phyloP scores from a whole-genome alignment of 2,888 invertebrate genomes.

The Silvanus unidentatus region DNA sequence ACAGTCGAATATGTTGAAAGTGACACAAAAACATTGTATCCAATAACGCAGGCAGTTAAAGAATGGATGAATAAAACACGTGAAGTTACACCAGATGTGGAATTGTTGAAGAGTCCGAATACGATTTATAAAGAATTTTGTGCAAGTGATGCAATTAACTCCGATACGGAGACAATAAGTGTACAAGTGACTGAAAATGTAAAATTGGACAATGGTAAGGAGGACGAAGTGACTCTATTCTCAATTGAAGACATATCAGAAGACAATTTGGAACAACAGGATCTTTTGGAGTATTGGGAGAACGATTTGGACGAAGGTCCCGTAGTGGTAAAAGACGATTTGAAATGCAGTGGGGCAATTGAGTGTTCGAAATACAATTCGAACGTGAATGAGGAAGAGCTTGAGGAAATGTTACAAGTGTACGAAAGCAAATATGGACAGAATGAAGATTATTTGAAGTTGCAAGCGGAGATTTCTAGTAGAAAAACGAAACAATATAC shows the following conservation, averaged over 20 bases:
- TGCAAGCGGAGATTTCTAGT: slow-evolving; percentile 33
- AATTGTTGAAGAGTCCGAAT: slow-evolving; percentile 43
- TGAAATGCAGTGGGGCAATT: slow-evolving; percentile 6
- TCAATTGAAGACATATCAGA: slow-evolving; percentile 14
- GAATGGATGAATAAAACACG: slow-evolving; percentile 52
- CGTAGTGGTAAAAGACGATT: slow-evolving; percentile 9
- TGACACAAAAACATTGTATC: slow-evolving; percentile 33
- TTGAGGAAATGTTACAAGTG: slow-evolving; percentile 33
- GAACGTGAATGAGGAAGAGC: slow-evolving; percentile 18
- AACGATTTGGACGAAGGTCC: slow-evolving; percentile 20
- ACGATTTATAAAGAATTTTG: slow-evolving; percentile 39
- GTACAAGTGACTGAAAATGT: slow-evolving; percentile 26
- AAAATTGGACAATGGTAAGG: slow-evolving; percentile 9
- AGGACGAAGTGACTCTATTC: slow-evolving; percentile 28
- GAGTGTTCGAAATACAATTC: slow-evolving; percentile 14
- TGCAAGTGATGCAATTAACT: slow-evolving; percentile 26
- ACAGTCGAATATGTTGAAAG: too few relatives aligned
- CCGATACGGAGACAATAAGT: slow-evolving; percentile 11
- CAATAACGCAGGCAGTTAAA: slow-evolving; percentile 55
- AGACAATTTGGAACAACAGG: slow-evolving; percentile 42
- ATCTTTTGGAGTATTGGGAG: slow-evolving; percentile 50
- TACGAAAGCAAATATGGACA: slow-evolving; percentile 45
- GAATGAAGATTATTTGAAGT: slow-evolving; percentile 40
- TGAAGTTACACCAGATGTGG: slow-evolving; percentile 44
- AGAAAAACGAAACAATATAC: slow-evolving; percentile 15